Evolutionary conservation across 2,797 vertebrate genomes (phyloP).

Genomic region (Todus mexicanus): DNA sequence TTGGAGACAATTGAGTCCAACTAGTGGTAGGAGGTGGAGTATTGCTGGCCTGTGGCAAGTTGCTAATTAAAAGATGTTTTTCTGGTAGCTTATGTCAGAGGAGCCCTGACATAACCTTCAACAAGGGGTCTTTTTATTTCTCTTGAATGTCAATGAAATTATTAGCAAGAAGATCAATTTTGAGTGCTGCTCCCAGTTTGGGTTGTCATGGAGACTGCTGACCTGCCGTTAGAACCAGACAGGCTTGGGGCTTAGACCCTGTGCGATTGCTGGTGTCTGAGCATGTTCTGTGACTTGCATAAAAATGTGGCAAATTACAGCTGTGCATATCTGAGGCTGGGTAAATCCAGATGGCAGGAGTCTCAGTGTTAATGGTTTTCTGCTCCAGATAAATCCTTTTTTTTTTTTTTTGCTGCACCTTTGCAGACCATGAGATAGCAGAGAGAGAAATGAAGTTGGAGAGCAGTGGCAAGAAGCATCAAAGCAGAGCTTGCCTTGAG

Average conservation of each 20-base stretch:
- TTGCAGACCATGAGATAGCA: neutral
- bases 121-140: neutral
- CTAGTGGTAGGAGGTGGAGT: neutral
- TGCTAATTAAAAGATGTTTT: neutral
- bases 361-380: neutral
- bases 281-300: neutral
- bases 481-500: neutral
- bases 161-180: neutral
- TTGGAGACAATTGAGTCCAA: neutral
- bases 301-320: neutral
- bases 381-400: neutral
- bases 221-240: neutral
- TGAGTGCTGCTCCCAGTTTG: neutral
- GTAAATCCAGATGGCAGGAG: neutral
- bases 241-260: neutral
- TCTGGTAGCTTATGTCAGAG: neutral
- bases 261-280: neutral
- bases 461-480: neutral
- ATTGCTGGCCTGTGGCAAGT: neutral
- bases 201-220: slow-evolving; percentile 16
- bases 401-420: neutral
- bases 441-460: neutral
- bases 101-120: neutral
- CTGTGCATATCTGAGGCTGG: neutral
- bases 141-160: neutral